Base-by-base conservation (phyloP, 1,140 invertebrate genomes). In the Brachionus paranguensis region DNA sequence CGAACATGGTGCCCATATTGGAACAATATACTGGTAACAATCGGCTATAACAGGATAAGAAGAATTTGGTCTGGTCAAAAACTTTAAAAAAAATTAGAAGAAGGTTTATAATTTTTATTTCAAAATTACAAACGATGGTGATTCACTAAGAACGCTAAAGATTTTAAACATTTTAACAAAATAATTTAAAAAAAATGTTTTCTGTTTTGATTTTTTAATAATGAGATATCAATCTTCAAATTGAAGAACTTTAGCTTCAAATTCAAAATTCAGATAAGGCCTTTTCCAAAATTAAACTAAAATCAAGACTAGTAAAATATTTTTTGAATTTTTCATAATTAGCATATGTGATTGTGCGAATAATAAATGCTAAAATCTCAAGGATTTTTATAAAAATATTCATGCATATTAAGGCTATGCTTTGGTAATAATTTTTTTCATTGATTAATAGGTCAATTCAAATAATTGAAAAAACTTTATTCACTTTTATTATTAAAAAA, bases 271-370 rank as follows among this genome's bases (percentile, higher is more conserved):
- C 53, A 60, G 53, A 60, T 60, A 60, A 60, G 53, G 53, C 17
- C 20, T 60, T 60, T 60, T 20, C 20, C 47, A 17, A 60, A 17
- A 24, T 20, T 20, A 60, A 60, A 60, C 53, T 60, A 60, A 60
- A 60, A 60, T 17, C 3, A 24, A 47, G 14, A 47, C 45, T n/a
- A 60, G 20, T 8, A 24, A 60, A 60, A 60, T 60, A 60, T 60
- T 60, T 60, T 60, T 60, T 60, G 53, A 60, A 60, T 60, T 60
- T 60, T 60, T 60, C 53, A 60, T 60, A 60, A 60, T 60, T 60
- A 60, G 53, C 53, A 10, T 60, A 10, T 27, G 20, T 3, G 20
- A 60, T 60, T 20, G 20, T 20, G 17, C 50, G 50, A 55, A 55
- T 60, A 24, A 27, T 60, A 27, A 60, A 60, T 60, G 53, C 53